phyloP scores from a whole-genome alignment of 2,888 invertebrate genomes.

The Horisme vitalbata region DNA sequence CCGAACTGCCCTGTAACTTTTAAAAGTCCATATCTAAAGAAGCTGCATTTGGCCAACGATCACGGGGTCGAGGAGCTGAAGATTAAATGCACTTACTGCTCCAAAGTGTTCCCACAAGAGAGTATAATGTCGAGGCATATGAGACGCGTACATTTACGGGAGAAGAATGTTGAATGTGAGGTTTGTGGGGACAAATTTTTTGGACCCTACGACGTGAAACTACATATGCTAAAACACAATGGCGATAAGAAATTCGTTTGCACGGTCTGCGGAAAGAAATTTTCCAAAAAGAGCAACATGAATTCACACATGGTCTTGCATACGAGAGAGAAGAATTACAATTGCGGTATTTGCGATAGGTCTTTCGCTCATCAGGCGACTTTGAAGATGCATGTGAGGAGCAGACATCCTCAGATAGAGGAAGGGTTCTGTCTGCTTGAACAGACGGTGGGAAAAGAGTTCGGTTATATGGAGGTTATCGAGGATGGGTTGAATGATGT shows the following conservation, averaged over 20 bases:
- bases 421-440: slow-evolving; percentile 35
- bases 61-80: slow-evolving; percentile 73
- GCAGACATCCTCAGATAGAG: slow-evolving; percentile 47
- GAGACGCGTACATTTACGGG: slow-evolving; percentile 81
- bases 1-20: slow-evolving; percentile 72
- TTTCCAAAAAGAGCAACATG: slow-evolving; percentile 83
- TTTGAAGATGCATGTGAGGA: slow-evolving; percentile 58
- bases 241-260: slow-evolving; percentile 82
- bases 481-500: slow-evolving; percentile 51
- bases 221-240: slow-evolving; percentile 80
- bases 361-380: slow-evolving; percentile 73
- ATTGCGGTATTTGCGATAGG: slow-evolving; percentile 79
- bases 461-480: slow-evolving; percentile 59
- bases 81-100: slow-evolving; percentile 73
- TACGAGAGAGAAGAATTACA: slow-evolving; percentile 73
- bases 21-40: slow-evolving; percentile 72
- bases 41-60: slow-evolving; percentile 68
- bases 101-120: slow-evolving; percentile 76
- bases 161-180: slow-evolving; percentile 73
- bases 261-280: slow-evolving; percentile 82
- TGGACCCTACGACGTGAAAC: slow-evolving; percentile 67
- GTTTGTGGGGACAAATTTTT: slow-evolving; percentile 74
- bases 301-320: slow-evolving; percentile 84
- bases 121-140: slow-evolving; percentile 84
- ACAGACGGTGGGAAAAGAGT: slow-evolving; percentile 47